Conservation (phyloP, 2,113 vertebrate species). For the Odobenus rosmarus region DNA sequence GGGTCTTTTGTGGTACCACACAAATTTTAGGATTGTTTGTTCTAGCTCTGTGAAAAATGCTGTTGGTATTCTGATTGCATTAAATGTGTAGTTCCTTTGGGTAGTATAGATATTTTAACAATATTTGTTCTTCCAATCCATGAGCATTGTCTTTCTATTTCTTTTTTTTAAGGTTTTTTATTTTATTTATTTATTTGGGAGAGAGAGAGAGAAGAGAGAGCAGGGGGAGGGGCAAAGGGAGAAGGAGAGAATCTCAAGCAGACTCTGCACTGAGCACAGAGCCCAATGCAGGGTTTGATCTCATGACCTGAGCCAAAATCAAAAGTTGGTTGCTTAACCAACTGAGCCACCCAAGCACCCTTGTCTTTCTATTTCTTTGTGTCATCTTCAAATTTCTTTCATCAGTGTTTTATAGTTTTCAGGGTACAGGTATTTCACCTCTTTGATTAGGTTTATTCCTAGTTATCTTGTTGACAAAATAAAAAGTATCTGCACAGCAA, state of each 20-base stretch:
- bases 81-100: neutral
- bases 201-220: neutral
- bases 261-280: neutral
- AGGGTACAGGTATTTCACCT: neutral
- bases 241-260: neutral
- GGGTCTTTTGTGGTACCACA: neutral
- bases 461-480: neutral
- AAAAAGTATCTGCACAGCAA: neutral
- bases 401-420: neutral
- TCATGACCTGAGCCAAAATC: neutral
- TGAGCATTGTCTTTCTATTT: neutral
- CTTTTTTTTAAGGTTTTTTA: neutral
- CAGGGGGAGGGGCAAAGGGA: neutral
- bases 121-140: neutral
- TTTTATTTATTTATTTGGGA: neutral
- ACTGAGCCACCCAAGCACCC: neutral
- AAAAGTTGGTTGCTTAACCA: neutral
- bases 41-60: neutral
- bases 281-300: neutral
- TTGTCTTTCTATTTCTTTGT: neutral
- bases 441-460: neutral
- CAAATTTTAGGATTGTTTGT: neutral
- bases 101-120: neutral
- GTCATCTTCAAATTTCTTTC: neutral
- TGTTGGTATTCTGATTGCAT: neutral